Evolutionary conservation across 2,113 vertebrate genomes (phyloP), one percentile per base, ranked within the genome.

Genomic region (Megaceryle torquata): DNA sequence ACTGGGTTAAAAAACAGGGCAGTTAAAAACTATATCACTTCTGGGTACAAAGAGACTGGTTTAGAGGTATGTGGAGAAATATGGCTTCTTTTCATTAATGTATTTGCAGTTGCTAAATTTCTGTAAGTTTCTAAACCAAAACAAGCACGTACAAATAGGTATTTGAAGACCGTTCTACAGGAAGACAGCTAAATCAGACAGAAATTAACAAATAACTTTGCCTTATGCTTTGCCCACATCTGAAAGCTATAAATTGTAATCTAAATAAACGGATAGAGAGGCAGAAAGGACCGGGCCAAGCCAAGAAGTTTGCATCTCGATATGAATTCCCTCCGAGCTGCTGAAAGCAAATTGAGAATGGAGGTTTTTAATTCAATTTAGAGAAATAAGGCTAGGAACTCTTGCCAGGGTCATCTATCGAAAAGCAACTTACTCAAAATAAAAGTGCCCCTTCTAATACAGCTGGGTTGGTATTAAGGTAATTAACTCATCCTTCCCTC

Each of bases 261-360:
- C 31, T 22, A 91, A 91, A 82, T 48, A 86, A 75, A 54, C 26
- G 26, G 18, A 43, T 29, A 51, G 71, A 64, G 39, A 86, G 18
- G 43, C 50, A 89, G 57, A 72, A 92, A 59, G 57, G 74, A 85
- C 29, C 68, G 44, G 72, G 61, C 35, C 35, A 35, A 90, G 51
- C 39, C 82, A 91, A 82, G 86, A 95, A 71, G 80, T 94, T 92
- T 97, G 54, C 69, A 91, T 93, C 80, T 78, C 87, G 88, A 84
- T 85, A 61, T 64, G 83, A 91, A 82, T 85, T 86, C 50, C 81
- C 74, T 91, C 61, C 44, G 76, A 91, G 81, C 1, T 85, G 67
- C 69, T 72, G 74, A 93, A 91, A 91, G 41, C 11, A 82, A 95
- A 92, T 75, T 0, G 1, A 75, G 60, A 82, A 82, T 70, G 33